A percentile compares a stretch with the other conserved stretches of the same genome.
Evolutionary conservation across 2,888 invertebrate genomes (phyloP).

Genomic region (Gymnosoma rotundatum): DNA sequence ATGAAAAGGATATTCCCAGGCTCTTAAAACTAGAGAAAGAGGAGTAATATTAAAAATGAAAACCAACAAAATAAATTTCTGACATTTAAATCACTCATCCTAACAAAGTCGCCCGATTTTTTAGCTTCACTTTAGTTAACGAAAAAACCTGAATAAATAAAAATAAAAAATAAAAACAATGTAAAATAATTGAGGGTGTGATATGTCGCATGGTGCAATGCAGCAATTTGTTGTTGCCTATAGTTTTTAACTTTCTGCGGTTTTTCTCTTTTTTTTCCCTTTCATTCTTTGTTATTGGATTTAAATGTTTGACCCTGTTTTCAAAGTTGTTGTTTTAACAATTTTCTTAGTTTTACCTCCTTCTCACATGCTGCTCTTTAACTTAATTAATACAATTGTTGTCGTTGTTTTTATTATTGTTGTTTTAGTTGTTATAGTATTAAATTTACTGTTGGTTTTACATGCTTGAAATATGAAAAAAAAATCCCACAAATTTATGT

Average conservation of each 20-base stretch:
- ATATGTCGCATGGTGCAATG: conserved; percentile 82
- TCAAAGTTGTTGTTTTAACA: conserved; percentile 45
- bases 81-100: background rate
- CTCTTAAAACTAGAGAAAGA: conserved; percentile 1
- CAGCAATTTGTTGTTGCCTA: conserved; percentile 65
- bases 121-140: background rate
- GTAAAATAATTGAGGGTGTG: conserved; percentile 73
- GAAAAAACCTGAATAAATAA: too few species aligned
- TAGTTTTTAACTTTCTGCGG: conserved; percentile 59
- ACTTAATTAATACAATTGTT: conserved; percentile 70
- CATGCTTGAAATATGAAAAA: conserved; percentile 39
- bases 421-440: background rate
- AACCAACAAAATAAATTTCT: background rate
- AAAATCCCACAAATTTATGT: conserved; percentile 68
- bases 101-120: conserved; percentile 16
- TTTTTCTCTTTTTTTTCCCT: conserved; percentile 20
- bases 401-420: conserved; percentile 39
- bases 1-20: conserved; percentile 65
- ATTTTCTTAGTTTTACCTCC: conserved; percentile 65
- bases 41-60: background rate
- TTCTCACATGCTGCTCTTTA: conserved; percentile 59
- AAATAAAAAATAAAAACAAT: conserved; percentile 8
- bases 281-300: conserved; percentile 23
- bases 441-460: conserved; percentile 42
- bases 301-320: conserved; percentile 82